Evolutionary conservation across 2,113 vertebrate species (phyloP).

Genomic region (Serinus canaria): DNA sequence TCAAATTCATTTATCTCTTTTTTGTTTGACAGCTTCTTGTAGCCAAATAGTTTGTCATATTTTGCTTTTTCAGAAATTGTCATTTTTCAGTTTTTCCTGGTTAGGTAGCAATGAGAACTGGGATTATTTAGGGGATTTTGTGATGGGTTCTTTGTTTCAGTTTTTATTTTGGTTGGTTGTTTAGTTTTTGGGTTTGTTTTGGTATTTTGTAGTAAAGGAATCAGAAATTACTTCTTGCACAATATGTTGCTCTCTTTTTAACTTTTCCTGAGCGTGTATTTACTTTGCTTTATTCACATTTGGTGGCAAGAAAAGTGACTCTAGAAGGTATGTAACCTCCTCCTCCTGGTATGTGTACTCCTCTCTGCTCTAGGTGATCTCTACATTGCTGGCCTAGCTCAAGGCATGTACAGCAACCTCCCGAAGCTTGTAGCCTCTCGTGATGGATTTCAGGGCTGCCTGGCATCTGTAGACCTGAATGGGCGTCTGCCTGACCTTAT

Average conservation of each 20-base stretch:
- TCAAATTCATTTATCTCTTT: neutral
- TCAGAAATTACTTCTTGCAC: neutral
- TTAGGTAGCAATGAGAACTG: neutral
- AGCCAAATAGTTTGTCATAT: neutral
- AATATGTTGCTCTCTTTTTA: neutral
- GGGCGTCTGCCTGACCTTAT: conserved; percentile 96
- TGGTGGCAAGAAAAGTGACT: neutral
- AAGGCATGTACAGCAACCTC: conserved; percentile 93
- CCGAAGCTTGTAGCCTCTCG: conserved; percentile 95
- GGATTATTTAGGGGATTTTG: neutral
- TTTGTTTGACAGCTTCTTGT: neutral
- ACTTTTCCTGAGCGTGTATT: neutral
- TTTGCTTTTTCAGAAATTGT: neutral
- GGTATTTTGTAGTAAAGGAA: neutral
- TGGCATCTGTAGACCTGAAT: conserved; percentile 96
- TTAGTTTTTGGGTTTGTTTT: neutral
- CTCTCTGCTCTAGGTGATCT: conserved; percentile 83
- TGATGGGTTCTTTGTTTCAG: neutral
- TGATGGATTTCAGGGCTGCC: conserved; percentile 96
- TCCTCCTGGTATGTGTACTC: neutral
- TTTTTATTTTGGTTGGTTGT: neutral
- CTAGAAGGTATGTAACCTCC: neutral
- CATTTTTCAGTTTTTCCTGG: neutral
- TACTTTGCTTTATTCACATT: neutral
- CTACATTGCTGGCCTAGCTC: conserved; percentile 93